Conservation (phyloP, 2,888 invertebrate species). For the Torymus tubicola region DNA sequence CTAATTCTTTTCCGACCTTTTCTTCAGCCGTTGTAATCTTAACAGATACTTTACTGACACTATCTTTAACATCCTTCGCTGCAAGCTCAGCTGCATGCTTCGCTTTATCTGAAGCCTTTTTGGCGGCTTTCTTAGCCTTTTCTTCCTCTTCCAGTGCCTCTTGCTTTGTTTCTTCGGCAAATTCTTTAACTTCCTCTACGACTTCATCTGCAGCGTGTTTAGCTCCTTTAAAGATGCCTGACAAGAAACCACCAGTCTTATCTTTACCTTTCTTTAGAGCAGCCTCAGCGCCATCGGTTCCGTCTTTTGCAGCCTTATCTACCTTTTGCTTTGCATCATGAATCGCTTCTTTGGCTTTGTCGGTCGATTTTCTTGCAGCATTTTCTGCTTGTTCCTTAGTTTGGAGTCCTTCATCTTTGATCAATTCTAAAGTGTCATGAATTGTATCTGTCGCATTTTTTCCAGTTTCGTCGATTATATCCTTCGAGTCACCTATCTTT, state of each 20-base stretch:
- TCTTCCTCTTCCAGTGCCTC: conserved; percentile 61
- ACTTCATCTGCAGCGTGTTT: conserved; percentile 58
- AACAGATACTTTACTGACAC: neutral
- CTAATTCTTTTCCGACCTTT: neutral
- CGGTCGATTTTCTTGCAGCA: conserved; percentile 65
- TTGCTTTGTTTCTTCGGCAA: conserved; percentile 43
- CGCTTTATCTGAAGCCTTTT: no score
- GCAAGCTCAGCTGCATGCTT: neutral
- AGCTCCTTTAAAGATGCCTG: conserved; percentile 59
- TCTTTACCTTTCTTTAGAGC: conserved; percentile 67
- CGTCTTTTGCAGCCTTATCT: conserved; percentile 68
- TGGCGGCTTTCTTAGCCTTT: conserved; percentile 71
- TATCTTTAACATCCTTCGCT: neutral
- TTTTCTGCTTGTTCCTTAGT: conserved; percentile 12
- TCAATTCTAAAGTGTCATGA: conserved; percentile 32
- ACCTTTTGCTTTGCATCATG: conserved; percentile 59
- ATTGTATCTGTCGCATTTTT: no score
- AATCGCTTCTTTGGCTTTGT: conserved; percentile 58
- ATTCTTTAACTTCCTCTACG: conserved; percentile 69
- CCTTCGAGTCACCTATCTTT: neutral
- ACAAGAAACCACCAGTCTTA: conserved; percentile 60
- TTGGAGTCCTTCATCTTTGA: conserved; percentile 30
- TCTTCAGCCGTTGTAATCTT: neutral
- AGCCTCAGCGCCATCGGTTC: conserved; percentile 71
- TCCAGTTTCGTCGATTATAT: neutral